phyloP scores from a whole-genome alignment of 2,113 vertebrate species.

The Protobothrops mucrosquamatus region DNA sequence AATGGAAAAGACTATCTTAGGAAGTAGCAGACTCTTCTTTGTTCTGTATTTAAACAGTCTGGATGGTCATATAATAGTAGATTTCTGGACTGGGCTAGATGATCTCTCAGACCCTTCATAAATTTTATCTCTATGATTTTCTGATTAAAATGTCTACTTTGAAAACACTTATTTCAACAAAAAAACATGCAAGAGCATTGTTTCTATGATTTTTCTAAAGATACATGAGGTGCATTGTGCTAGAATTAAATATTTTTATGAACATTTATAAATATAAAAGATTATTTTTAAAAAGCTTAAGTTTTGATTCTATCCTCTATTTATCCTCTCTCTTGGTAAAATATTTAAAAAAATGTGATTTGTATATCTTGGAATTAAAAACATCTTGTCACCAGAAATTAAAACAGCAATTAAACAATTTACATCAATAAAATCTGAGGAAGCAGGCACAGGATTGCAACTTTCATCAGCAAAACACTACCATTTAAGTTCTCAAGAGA shows the following conservation, averaged over 20 bases:
- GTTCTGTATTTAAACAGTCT: not conserved
- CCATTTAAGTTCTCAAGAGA: not conserved
- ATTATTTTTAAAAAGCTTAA: not conserved
- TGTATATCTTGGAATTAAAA: not conserved
- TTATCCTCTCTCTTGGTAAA: not conserved
- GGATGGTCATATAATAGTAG: not conserved
- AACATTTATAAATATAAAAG: not conserved
- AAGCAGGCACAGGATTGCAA: not conserved
- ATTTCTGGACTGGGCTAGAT: not conserved
- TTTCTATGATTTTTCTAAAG: not conserved
- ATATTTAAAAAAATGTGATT: not conserved
- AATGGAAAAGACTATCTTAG: not conserved
- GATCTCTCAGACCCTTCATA: not conserved
- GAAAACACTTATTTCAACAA: not conserved
- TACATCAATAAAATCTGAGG: not conserved
- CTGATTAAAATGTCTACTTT: not conserved
- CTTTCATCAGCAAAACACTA: not conserved
- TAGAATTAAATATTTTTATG: not conserved
- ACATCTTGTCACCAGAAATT: not conserved
- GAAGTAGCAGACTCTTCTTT: not conserved
- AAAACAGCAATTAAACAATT: not conserved
- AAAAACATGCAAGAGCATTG: not conserved
- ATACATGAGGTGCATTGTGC: not conserved
- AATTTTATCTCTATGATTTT: not conserved
- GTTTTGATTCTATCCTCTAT: not conserved